Percentiles rank a stretch among this genome's conserved stretches.
Conservation (phyloP, 2,888 invertebrate species). For the Tiliacea citrago region DNA sequence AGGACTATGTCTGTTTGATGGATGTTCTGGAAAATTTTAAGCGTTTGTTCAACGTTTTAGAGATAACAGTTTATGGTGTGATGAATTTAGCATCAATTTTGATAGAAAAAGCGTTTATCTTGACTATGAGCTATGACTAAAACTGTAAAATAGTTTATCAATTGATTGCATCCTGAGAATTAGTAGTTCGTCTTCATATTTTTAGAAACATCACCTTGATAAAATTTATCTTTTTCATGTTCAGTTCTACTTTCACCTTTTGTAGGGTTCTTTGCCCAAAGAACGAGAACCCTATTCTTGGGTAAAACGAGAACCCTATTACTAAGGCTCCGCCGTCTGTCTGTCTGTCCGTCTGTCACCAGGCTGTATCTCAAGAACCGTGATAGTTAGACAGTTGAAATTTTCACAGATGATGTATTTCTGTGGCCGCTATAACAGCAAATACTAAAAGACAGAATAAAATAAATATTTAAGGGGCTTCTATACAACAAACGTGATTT, state of each 20-base stretch:
- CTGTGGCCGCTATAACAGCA: too few relatives aligned
- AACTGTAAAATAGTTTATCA: not conserved
- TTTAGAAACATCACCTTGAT: not conserved
- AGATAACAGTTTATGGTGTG: conserved; percentile 30
- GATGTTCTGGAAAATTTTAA: conserved; percentile 40
- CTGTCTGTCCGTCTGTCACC: too few relatives aligned
- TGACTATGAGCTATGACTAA: not conserved
- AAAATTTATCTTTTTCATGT: not conserved
- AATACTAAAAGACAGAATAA: too few relatives aligned
- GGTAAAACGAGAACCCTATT: too few relatives aligned
- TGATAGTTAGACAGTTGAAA: too few relatives aligned
- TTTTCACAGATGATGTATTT: too few relatives aligned
- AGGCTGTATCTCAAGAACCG: too few relatives aligned
- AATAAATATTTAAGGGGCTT: too few relatives aligned
- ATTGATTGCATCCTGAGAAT: conserved; percentile 1
- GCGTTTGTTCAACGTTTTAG: conserved; percentile 24
- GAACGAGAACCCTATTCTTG: too few relatives aligned
- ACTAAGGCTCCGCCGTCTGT: too few relatives aligned
- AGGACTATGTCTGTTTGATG: conserved; percentile 28
- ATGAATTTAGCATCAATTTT: conserved; percentile 17
- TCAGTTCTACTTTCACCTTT: not conserved
- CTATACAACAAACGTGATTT: too few relatives aligned
- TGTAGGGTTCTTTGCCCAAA: too few relatives aligned
- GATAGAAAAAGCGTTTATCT: not conserved
- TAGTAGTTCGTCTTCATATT: not conserved